Percentiles rank a stretch among this genome's conserved stretches.
phyloP scores from a whole-genome alignment of 1,140 invertebrate species.

The Harlomillsia oculata region DNA sequence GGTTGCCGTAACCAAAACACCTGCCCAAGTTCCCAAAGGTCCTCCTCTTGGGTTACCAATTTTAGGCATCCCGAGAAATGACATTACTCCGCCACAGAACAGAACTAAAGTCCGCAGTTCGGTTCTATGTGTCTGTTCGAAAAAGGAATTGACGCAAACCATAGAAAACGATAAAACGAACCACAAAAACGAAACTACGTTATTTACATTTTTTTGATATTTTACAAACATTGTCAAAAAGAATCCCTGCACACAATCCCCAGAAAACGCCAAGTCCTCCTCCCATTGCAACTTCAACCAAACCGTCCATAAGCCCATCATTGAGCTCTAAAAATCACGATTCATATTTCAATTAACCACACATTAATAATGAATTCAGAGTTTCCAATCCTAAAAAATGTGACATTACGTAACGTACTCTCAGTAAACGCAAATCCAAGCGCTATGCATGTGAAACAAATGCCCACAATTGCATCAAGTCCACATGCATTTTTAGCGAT shows the following conservation, averaged over 20 bases:
- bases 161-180: background rate
- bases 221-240: constrained; percentile 15
- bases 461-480: constrained; percentile 31
- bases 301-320: constrained; percentile 14
- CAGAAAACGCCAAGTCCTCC: constrained; percentile 25
- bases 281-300: constrained; percentile 23
- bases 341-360: background rate
- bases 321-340: background rate
- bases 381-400: background rate
- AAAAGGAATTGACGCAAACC: background rate
- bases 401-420: constrained; percentile 6
- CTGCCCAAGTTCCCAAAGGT: constrained; percentile 18
- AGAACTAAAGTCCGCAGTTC: constrained; percentile 16
- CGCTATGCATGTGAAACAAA: constrained; percentile 21
- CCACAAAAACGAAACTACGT: background rate
- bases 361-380: background rate
- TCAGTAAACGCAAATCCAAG: constrained; percentile 26
- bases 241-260: constrained; percentile 17
- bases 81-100: constrained; percentile 18
- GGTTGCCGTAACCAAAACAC: constrained; percentile 10
- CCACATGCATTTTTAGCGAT: constrained; percentile 29
- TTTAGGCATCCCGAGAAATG: constrained; percentile 24
- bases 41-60: constrained; percentile 29
- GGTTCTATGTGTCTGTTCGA: background rate
- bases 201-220: background rate